phyloP scores from a whole-genome alignment of 2,888 invertebrate genomes.

The Scotopteryx bipunctaria region DNA sequence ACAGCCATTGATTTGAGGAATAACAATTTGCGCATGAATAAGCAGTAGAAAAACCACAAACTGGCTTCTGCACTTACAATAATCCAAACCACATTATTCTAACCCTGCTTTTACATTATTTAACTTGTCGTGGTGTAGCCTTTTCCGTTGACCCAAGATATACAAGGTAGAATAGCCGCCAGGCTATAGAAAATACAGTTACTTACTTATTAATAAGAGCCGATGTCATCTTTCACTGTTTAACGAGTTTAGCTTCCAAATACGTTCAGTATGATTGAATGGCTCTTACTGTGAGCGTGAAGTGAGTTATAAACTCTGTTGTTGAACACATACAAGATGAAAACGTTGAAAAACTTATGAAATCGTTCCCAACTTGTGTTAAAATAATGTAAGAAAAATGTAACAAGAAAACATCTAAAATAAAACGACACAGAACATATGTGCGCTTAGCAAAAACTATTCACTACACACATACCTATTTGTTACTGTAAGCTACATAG shows the following conservation, averaged over 20 bases:
- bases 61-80: not conserved
- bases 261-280: too few species aligned
- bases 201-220: too few species aligned
- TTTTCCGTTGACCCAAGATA: too few species aligned
- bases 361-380: not conserved
- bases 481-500: slow-evolving; percentile 1
- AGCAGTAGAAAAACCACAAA: not conserved
- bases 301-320: too few species aligned
- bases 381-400: not conserved
- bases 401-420: not conserved
- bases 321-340: too few species aligned
- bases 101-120: not conserved
- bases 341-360: not conserved
- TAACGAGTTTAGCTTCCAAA: too few species aligned
- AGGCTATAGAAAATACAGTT: too few species aligned
- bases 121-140: too few species aligned
- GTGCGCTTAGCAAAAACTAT: slow-evolving; percentile 12
- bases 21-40: slow-evolving; percentile 15
- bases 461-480: not conserved
- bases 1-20: slow-evolving; percentile 56
- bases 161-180: too few species aligned
- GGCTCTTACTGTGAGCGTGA: too few species aligned
- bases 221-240: too few species aligned
- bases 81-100: too few species aligned
- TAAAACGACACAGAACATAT: not conserved